Evolutionary conservation across 2,113 vertebrate species (phyloP).

Genomic region (Acinonyx jubatus): DNA sequence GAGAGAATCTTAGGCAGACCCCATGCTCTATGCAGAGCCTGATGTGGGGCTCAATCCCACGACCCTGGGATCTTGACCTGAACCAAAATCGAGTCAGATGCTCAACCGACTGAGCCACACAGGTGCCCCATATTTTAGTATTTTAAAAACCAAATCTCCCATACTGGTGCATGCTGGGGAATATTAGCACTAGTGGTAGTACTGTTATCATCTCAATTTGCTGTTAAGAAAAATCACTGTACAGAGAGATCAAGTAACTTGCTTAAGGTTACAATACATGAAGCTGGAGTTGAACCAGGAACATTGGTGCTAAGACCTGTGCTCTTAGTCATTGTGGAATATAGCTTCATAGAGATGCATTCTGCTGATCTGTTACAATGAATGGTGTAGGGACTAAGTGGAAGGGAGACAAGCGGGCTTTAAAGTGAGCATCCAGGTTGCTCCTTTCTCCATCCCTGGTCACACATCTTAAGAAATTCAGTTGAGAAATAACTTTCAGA

Average conservation of each 20-base stretch:
- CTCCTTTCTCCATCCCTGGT: neutral
- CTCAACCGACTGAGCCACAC: no score
- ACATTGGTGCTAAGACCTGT: neutral
- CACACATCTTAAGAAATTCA: constrained; percentile 31
- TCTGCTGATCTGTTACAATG: neutral
- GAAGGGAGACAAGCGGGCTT: neutral
- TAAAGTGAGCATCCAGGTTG: neutral
- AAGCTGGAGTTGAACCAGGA: neutral
- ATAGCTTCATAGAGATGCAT: neutral
- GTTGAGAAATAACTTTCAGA: neutral
- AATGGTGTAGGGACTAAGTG: neutral
- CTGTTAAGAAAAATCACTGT: neutral
- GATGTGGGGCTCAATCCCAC: no score
- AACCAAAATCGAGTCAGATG: no score
- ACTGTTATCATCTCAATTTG: neutral
- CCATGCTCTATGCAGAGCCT: no score
- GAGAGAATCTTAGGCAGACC: no score
- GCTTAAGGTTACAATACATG: neutral
- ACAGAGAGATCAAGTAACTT: neutral
- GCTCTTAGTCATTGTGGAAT: neutral
- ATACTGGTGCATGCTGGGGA: neutral
- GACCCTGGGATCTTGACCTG: no score
- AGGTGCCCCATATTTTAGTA: neutral
- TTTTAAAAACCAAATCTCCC: neutral
- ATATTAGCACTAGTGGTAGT: neutral